Percentiles rank a stretch among this genome's conserved stretches.
Evolutionary conservation across 2,888 invertebrate genomes (phyloP).

Genomic region (Brachypalpus laphriformis): DNA sequence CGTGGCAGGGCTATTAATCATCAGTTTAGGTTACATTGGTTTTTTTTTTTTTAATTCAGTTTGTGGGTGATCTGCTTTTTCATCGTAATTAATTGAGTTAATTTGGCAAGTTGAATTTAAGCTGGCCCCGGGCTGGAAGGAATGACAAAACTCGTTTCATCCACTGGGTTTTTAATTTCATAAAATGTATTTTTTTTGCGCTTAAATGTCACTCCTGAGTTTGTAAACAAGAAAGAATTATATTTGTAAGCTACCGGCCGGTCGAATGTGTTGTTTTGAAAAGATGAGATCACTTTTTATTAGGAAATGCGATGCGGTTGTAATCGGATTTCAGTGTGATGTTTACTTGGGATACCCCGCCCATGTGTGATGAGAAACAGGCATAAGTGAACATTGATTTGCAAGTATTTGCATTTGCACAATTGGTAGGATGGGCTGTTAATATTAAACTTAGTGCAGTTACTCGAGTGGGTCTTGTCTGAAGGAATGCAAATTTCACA

Average conservation of each 20-base stretch:
- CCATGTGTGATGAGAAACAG: neutral
- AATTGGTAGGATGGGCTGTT: neutral
- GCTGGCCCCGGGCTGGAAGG: neutral
- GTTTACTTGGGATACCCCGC: neutral
- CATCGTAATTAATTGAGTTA: slow-evolving; percentile 51
- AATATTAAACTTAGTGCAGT: neutral
- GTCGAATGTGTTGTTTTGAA: neutral
- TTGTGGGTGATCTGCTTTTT: slow-evolving; percentile 37
- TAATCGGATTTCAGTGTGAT: neutral
- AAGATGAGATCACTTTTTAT: slow-evolving; percentile 6
- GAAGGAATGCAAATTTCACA: no score
- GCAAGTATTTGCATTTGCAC: neutral
- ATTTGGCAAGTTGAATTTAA: neutral
- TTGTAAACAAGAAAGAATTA: neutral
- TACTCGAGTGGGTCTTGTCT: no score
- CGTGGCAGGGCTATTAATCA: slow-evolving; percentile 56
- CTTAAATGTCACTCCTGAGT: neutral
- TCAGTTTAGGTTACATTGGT: neutral
- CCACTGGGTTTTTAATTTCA: neutral
- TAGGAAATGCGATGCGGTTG: slow-evolving; percentile 3
- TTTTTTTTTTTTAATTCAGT: neutral
- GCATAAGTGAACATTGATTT: neutral
- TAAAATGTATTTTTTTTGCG: neutral
- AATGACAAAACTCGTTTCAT: neutral
- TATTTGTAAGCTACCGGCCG: neutral